These are phyloP conservation scores for Spinus pinus DNA, from an alignment of 2,797 vertebrate genomes.

Conservation along the genomic window DNA sequence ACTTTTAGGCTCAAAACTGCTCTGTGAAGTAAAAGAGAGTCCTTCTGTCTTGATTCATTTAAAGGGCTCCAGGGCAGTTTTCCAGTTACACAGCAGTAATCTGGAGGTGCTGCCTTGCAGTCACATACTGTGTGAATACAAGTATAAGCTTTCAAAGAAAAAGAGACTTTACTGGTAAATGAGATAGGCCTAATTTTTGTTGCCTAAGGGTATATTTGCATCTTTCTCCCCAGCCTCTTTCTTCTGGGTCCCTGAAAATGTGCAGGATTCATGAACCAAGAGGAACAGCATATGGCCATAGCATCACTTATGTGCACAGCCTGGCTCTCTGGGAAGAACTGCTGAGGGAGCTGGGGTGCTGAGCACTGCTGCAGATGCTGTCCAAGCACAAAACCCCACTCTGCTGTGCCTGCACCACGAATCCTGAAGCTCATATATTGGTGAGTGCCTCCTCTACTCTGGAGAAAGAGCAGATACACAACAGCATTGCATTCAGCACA, in stretches of 20 bases:
- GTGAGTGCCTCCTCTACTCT: neutral
- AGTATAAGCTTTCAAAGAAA: neutral
- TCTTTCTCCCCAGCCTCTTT: neutral
- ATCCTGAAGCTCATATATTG: neutral
- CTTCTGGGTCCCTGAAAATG: neutral
- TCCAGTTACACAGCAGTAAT: neutral
- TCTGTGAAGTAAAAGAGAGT: neutral
- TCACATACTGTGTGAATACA: neutral
- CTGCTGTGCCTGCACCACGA: rapidly evolving
- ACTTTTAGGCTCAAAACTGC: neutral
- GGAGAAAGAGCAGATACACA: neutral
- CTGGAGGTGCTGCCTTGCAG: neutral
- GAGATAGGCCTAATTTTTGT: neutral
- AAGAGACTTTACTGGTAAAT: neutral
- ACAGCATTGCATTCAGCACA: neutral
- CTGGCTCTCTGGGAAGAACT: neutral
- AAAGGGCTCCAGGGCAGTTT: neutral
- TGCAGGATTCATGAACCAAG: neutral
- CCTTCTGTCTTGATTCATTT: neutral
- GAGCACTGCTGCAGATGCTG: neutral
- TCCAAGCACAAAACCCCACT: rapidly evolving
- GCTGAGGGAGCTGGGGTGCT: neutral
- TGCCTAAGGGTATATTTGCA: neutral
- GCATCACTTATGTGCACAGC: rapidly evolving
- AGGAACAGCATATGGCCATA: neutral